Percentiles rank a stretch among this genome's conserved stretches.
Conservation (phyloP, 2,888 invertebrate genomes). For the Holacanthella duospinosa region DNA sequence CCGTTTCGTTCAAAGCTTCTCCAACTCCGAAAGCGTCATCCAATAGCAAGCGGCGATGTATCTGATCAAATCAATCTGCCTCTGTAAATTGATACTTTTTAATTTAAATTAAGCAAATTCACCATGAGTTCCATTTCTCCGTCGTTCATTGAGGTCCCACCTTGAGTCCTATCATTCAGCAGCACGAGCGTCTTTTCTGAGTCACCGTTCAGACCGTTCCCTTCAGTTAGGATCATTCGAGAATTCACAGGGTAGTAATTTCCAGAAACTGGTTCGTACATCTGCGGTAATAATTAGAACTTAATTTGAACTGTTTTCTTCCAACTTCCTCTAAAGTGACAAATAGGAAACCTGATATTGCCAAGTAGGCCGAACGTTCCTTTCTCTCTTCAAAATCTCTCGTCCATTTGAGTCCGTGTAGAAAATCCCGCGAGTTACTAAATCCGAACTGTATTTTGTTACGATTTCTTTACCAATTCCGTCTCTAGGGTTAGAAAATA, state of each 20-base stretch:
- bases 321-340: background rate
- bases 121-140: conserved; percentile 70
- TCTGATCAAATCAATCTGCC: too few relatives aligned
- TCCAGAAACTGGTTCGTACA: conserved; percentile 59
- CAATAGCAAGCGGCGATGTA: conserved; percentile 68
- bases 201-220: background rate
- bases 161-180: conserved; percentile 68
- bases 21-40: conserved; percentile 91
- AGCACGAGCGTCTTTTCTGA: conserved; percentile 44
- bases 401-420: conserved; percentile 92
- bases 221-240: conserved; percentile 49
- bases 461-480: conserved; percentile 70
- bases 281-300: background rate
- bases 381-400: conserved; percentile 61
- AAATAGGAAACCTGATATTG: conserved; percentile 37
- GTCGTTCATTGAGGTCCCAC: conserved; percentile 62
- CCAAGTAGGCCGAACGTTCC: conserved; percentile 65
- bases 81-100: background rate
- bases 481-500: conserved; percentile 34
- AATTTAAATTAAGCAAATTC: conserved; percentile 4
- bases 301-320: background rate
- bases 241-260: conserved; percentile 92
- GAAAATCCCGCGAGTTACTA: conserved; percentile 57
- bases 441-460: conserved; percentile 55
- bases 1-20: conserved; percentile 78